Evolutionary conservation across 2,888 invertebrate genomes (phyloP).

Genomic region (Leptopilina syphax): DNA sequence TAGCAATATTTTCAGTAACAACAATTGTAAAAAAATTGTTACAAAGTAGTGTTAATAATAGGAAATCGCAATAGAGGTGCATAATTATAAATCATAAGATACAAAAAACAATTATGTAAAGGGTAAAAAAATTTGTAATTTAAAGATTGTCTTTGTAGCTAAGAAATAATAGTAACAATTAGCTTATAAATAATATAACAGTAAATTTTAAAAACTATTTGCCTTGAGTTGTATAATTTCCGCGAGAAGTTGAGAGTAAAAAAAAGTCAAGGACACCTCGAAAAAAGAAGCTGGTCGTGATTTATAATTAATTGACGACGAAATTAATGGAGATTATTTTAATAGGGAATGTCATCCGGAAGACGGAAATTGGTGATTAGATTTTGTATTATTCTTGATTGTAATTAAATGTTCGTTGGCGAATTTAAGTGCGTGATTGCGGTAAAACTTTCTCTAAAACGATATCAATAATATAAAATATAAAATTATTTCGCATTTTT

Average conservation of each 20-base stretch:
- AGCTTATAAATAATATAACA: slow-evolving; percentile 7
- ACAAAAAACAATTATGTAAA: background rate
- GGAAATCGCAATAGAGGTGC: no score
- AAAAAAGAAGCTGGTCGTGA: background rate
- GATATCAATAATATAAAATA: slow-evolving; percentile 24
- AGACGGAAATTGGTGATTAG: slow-evolving; percentile 42
- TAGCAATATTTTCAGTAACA: no score
- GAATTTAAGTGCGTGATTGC: slow-evolving; percentile 23
- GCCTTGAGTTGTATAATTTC: slow-evolving; percentile 1
- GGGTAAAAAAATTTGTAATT: background rate
- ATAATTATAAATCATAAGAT: background rate
- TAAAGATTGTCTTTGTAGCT: background rate
- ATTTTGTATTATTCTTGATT: slow-evolving; percentile 4
- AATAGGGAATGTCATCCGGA: slow-evolving; percentile 36
- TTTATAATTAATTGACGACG: background rate
- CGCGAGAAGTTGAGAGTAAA: no score
- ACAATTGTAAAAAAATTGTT: no score
- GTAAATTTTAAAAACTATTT: background rate
- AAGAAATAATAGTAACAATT: background rate
- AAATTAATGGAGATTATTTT: background rate
- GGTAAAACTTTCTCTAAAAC: slow-evolving; percentile 41
- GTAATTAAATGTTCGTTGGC: slow-evolving; percentile 37
- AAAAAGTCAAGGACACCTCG: background rate
- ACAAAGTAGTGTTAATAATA: no score
- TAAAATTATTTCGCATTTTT: no score